phyloP scores from a whole-genome alignment of 1,140 invertebrate species.

The Leptoteleia sp. region DNA sequence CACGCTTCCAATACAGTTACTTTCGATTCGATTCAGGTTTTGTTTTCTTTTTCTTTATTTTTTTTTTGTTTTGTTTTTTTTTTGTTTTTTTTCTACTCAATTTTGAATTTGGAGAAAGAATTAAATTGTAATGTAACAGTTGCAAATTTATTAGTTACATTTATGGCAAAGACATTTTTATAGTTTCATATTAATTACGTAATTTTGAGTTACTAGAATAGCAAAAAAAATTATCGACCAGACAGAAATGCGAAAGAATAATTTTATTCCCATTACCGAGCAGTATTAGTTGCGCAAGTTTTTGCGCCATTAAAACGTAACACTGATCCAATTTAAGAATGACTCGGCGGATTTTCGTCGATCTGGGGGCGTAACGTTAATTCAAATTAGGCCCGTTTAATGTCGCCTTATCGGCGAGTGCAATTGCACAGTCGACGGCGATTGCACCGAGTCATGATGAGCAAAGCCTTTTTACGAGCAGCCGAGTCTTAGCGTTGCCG shows the following conservation, averaged over 20 bases:
- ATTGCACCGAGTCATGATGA: conserved; percentile 53
- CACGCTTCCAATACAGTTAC: neutral
- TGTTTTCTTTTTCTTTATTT: no score
- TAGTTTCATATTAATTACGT: no score
- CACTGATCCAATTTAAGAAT: conserved; percentile 26
- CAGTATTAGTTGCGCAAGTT: conserved; percentile 1
- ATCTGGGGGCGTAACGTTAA: conserved; percentile 35
- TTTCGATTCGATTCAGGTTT: no score
- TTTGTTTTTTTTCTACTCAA: no score
- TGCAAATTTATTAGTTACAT: no score
- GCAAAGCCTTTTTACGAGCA: conserved; percentile 48
- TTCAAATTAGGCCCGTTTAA: conserved; percentile 43
- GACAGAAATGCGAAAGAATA: no score
- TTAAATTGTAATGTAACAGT: no score
- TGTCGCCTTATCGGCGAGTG: conserved; percentile 29
- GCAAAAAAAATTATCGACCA: no score
- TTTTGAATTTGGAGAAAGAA: no score
- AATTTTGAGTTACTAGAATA: no score
- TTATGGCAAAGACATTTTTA: no score
- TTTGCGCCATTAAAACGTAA: conserved; percentile 5
- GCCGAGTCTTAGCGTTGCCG: conserved; percentile 13
- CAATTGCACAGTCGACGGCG: conserved; percentile 22
- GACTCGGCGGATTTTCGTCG: conserved; percentile 23
- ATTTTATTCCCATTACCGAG: neutral
- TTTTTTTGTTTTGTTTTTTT: no score